phyloP scores from a whole-genome alignment of 2,113 vertebrate genomes.

The Oryzias javanicus region DNA sequence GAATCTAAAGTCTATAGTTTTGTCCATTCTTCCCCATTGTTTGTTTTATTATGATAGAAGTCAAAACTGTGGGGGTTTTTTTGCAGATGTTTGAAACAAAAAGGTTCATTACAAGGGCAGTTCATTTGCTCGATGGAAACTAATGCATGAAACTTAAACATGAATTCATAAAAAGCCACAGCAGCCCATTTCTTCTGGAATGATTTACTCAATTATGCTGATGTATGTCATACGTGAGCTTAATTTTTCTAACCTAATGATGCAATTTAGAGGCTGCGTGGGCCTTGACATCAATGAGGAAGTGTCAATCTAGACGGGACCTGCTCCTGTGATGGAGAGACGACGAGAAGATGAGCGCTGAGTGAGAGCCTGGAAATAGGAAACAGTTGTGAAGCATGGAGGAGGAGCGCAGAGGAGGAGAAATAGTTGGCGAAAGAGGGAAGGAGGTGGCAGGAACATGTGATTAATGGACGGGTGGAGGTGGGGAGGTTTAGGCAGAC shows the following conservation, averaged over 20 bases:
- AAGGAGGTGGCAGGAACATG: conserved; percentile 68
- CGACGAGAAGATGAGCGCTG: conserved; percentile 20
- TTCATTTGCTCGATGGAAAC: not conserved
- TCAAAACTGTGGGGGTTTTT: too few species aligned
- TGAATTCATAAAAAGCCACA: not conserved
- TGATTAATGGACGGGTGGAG: conserved; percentile 83
- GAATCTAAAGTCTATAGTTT: too few species aligned
- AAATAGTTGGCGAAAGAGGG: conserved; percentile 67
- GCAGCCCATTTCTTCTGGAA: not conserved
- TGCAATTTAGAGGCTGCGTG: conserved; percentile 3
- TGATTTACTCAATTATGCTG: conserved; percentile 1
- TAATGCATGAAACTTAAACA: conserved; percentile 1
- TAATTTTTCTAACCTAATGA: conserved; percentile 7
- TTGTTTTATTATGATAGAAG: too few species aligned
- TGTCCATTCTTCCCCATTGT: too few species aligned
- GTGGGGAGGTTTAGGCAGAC: conserved; percentile 91
- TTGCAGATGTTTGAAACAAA: not conserved
- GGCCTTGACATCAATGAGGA: conserved; percentile 10
- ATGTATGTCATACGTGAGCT: conserved; percentile 4
- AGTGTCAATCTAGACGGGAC: conserved; percentile 14
- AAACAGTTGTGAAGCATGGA: conserved; percentile 41
- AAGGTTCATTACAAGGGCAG: not conserved
- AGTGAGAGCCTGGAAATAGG: conserved; percentile 45
- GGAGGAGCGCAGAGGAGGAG: conserved; percentile 58
- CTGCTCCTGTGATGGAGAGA: conserved; percentile 29